phyloP scores from a whole-genome alignment of 2,797 vertebrate species.

The Hydrocynus forskahlii region DNA sequence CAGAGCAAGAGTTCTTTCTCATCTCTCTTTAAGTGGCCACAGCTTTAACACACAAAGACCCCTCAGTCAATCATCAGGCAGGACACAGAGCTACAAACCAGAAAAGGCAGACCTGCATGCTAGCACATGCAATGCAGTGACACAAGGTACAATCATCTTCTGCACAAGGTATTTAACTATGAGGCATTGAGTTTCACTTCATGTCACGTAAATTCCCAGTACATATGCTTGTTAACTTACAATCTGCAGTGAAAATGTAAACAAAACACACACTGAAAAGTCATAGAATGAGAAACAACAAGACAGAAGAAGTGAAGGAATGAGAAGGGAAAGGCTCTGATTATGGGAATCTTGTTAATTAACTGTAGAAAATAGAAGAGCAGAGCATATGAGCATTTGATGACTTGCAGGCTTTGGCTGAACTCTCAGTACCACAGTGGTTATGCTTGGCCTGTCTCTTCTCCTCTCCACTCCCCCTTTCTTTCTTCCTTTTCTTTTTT shows the following conservation, averaged over 20 bases:
- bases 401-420: conserved; percentile 52
- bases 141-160: background rate
- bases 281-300: conserved; percentile 42
- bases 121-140: too few relatives aligned
- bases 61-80: background rate
- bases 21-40: background rate
- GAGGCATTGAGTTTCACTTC: background rate
- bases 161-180: background rate
- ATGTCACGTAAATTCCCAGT: background rate
- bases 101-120: too few relatives aligned
- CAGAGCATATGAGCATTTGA: conserved; percentile 39
- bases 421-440: conserved; percentile 52
- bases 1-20: background rate
- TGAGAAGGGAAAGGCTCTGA: conserved; percentile 34
- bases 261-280: conserved; percentile 47
- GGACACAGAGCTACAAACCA: background rate
- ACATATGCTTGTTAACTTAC: background rate
- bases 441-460: conserved; percentile 55
- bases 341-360: conserved; percentile 61
- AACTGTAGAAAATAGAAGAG: conserved; percentile 57
- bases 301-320: background rate
- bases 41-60: background rate
- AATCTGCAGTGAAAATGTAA: background rate
- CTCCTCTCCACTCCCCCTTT: conserved; percentile 25
- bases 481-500: conserved; percentile 39